Percentiles rank a stretch among this genome's conserved stretches.
These are phyloP conservation scores for Sturnus vulgaris DNA, from an alignment of 2,113 vertebrate genomes.

Conservation along the genomic window DNA sequence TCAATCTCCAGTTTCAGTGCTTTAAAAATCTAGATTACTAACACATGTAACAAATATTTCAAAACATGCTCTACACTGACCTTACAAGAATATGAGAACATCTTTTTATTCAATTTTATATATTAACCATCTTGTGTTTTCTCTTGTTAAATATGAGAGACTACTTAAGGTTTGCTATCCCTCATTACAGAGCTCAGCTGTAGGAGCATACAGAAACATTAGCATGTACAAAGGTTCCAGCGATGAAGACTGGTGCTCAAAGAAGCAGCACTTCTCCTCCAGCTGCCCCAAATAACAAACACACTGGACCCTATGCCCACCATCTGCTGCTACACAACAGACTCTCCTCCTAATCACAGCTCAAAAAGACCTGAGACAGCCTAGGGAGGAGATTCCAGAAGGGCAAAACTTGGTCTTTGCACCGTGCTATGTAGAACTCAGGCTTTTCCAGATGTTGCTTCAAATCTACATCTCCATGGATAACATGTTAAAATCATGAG, in stretches of 20 bases:
- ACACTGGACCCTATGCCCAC: background rate
- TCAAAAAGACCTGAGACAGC: background rate
- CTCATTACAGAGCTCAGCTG: background rate
- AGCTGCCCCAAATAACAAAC: background rate
- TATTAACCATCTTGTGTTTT: background rate
- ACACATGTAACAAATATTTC: background rate
- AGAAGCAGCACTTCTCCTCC: background rate
- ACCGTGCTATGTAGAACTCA: background rate
- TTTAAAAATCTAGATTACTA: background rate
- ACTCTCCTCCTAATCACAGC: background rate
- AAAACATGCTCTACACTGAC: rapidly evolving
- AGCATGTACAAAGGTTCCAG: background rate
- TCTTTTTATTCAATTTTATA: background rate
- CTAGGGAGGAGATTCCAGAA: background rate
- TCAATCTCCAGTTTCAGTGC: background rate
- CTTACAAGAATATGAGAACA: background rate
- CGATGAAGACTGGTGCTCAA: background rate
- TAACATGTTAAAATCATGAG: background rate
- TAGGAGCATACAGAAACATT: background rate
- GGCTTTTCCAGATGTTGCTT: background rate
- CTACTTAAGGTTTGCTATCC: background rate
- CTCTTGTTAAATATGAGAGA: background rate
- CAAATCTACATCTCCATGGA: background rate
- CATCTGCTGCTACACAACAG: background rate
- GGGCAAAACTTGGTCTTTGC: background rate